A percentile compares a stretch with the other conserved stretches of the same genome.
Conservation (phyloP, 2,888 invertebrate species). For the Anoplius nigerrimus region DNA sequence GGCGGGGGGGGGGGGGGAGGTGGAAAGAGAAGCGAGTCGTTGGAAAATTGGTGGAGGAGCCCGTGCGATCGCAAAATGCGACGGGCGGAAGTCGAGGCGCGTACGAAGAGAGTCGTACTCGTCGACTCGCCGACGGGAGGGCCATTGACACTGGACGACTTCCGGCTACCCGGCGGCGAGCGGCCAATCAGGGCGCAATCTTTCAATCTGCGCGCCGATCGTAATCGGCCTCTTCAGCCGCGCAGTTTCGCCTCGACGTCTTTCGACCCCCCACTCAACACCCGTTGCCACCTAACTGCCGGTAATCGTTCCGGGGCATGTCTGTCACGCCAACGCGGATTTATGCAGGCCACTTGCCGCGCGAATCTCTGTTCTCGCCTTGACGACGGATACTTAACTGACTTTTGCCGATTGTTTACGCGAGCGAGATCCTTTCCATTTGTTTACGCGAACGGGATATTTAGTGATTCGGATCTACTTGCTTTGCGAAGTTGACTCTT, state of each 20-base stretch:
- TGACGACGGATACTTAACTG: too few species aligned
- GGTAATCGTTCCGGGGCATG: constrained; percentile 2
- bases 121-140: constrained; percentile 1
- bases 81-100: not conserved
- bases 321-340: not conserved
- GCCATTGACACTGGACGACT: constrained; percentile 6
- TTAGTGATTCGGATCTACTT: too few species aligned
- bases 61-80: not conserved
- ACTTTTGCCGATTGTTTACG: too few species aligned
- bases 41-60: too few species aligned
- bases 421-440: too few species aligned
- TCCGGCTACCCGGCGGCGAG: not conserved
- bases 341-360: not conserved
- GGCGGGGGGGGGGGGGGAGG: not conserved
- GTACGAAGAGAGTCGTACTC: not conserved
- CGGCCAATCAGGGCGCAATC: constrained; percentile 3
- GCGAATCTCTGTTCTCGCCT: too few species aligned
- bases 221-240: constrained; percentile 4
- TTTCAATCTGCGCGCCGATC: constrained; percentile 2
- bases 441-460: too few species aligned
- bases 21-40: not conserved
- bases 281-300: constrained; percentile 1
- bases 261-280: not conserved
- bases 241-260: not conserved
- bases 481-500: too few species aligned